Conservation (phyloP, 2,797 vertebrate genomes). For the Ctenosaura bakeri region DNA sequence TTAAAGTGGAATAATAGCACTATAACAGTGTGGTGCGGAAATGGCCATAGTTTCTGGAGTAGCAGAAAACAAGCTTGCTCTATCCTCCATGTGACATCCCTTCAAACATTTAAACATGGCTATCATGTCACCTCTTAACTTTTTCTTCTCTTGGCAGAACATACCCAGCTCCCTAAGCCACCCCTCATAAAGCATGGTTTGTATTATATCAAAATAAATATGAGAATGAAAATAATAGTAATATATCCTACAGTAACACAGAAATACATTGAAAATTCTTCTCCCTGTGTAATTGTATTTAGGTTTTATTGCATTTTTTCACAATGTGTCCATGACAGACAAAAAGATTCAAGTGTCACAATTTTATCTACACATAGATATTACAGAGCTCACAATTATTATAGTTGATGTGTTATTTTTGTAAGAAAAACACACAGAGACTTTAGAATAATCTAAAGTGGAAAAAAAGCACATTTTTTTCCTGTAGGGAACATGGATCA, state of each 20-base stretch:
- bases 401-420: constrained; percentile 59
- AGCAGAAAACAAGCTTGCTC: too few species aligned
- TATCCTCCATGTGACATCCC: too few species aligned
- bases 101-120: too few species aligned
- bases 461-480: constrained; percentile 66
- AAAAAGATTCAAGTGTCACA: constrained; percentile 51
- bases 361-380: constrained; percentile 50
- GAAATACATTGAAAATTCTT: constrained; percentile 18
- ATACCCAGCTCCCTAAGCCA: too few species aligned
- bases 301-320: constrained; percentile 49
- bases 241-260: constrained; percentile 23
- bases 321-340: constrained; percentile 58
- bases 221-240: not conserved
- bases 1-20: too few species aligned
- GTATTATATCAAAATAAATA: not conserved
- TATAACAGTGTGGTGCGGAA: too few species aligned
- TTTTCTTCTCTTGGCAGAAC: too few species aligned
- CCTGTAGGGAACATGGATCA: constrained; percentile 67
- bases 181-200: too few species aligned
- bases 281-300: constrained; percentile 48
- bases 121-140: too few species aligned
- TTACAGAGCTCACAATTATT: constrained; percentile 29
- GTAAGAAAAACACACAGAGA: constrained; percentile 56
- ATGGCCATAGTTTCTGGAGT: too few species aligned
- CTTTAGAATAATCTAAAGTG: constrained; percentile 59